Conservation (phyloP, 1,140 invertebrate genomes). For the Drosophila neocordata region DNA sequence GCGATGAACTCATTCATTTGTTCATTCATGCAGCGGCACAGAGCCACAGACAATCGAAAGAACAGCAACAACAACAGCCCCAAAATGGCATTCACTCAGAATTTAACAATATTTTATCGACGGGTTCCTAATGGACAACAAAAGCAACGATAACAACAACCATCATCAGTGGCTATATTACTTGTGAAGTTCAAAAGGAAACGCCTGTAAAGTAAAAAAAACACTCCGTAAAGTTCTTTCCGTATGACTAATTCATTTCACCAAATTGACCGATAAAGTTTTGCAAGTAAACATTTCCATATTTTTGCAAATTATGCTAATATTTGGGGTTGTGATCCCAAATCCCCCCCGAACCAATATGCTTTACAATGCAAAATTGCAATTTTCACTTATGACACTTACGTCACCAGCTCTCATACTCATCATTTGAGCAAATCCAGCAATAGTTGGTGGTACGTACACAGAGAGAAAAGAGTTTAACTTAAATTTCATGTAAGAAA, state of each 20-base stretch:
- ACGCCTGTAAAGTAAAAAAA: not conserved
- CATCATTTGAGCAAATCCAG: not conserved
- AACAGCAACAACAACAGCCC: not conserved
- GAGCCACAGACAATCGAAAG: conserved; percentile 11
- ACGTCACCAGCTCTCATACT: conserved; percentile 6
- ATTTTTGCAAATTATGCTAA: not conserved
- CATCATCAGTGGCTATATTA: conserved; percentile 16
- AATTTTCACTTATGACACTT: conserved; percentile 5
- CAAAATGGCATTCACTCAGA: conserved; percentile 1
- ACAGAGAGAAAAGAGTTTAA: not conserved
- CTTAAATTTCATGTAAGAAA: too few relatives aligned
- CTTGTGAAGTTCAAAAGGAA: conserved; percentile 31
- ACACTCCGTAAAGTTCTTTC: conserved; percentile 18
- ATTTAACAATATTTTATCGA: conserved; percentile 4
- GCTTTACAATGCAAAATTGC: not conserved
- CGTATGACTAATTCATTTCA: conserved; percentile 52
- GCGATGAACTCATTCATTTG: conserved; percentile 72
- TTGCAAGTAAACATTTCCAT: not conserved
- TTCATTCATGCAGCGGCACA: conserved; percentile 55
- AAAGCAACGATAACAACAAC: conserved; percentile 18
- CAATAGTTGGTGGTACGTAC: not conserved
- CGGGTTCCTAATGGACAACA: conserved; percentile 16
- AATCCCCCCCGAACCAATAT: not conserved
- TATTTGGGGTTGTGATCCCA: conserved; percentile 3
- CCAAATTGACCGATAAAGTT: conserved; percentile 6